Evolutionary conservation across 2,113 vertebrate species (phyloP).

Genomic region (Epinephelus cyanopodus): DNA sequence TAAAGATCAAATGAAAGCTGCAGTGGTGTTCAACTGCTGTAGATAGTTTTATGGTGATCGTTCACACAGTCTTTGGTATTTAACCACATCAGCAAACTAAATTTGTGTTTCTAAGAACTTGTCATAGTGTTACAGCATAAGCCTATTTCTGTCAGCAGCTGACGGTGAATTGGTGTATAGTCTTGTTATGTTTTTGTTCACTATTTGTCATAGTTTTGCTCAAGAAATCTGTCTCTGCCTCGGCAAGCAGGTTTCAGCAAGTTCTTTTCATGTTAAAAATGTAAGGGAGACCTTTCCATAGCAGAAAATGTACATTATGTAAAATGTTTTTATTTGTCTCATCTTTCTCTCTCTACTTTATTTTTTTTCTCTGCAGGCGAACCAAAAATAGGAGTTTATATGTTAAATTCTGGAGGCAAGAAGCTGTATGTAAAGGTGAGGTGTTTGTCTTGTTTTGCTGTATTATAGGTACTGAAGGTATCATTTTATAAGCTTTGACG

Average conservation of each 20-base stretch:
- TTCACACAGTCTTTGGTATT: not conserved
- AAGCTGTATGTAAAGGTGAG: constrained; percentile 93
- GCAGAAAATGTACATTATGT: not conserved
- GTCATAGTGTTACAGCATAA: not conserved
- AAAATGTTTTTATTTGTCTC: not conserved
- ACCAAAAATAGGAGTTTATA: constrained; percentile 89
- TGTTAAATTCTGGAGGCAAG: constrained; percentile 93
- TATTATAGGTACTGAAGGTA: not conserved
- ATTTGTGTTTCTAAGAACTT: not conserved
- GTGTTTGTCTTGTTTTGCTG: not conserved
- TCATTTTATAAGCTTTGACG: constrained; percentile 14
- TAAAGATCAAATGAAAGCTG: not conserved
- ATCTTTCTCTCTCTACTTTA: not conserved
- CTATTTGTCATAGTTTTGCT: not conserved
- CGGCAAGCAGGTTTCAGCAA: not conserved
- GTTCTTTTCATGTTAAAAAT: not conserved
- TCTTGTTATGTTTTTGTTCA: not conserved
- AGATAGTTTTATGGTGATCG: not conserved
- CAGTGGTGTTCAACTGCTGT: not conserved
- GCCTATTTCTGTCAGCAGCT: not conserved
- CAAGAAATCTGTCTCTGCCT: not conserved
- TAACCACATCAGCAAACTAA: not conserved
- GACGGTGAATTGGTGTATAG: not conserved
- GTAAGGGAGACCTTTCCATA: not conserved
- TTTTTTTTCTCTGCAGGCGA: constrained; percentile 82